Percentiles rank a stretch among this genome's conserved stretches.
Conservation (phyloP, 2,113 vertebrate species). For the Planiliza haematocheilus region DNA sequence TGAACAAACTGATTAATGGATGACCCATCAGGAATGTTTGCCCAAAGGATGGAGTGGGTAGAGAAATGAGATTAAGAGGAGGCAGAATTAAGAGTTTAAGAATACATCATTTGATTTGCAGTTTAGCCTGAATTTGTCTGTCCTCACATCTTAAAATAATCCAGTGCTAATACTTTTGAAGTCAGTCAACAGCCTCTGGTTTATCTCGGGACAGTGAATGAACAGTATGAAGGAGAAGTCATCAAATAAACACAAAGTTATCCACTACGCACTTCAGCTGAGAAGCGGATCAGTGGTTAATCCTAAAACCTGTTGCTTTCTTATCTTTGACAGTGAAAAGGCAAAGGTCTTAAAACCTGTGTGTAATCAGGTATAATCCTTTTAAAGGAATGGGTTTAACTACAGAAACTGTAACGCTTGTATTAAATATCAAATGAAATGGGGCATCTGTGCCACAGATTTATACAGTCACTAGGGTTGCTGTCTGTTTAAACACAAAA, state of each 20-base stretch:
- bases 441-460: conserved; percentile 1
- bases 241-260: conserved; percentile 43
- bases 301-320: conserved; percentile 43
- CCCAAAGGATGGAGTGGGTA: conserved; percentile 55
- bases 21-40: conserved; percentile 64
- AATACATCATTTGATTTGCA: conserved; percentile 20
- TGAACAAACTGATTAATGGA: conserved; percentile 67
- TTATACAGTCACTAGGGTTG: not conserved
- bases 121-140: conserved; percentile 10
- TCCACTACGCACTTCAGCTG: conserved; percentile 19
- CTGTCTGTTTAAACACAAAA: not conserved
- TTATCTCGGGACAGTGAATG: conserved; percentile 7
- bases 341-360: conserved; percentile 48
- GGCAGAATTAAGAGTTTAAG: conserved; percentile 26
- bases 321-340: conserved; percentile 59
- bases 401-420: conserved; percentile 30
- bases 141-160: not conserved
- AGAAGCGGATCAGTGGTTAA: conserved; percentile 53
- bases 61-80: conserved; percentile 42
- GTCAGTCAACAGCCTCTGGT: not conserved
- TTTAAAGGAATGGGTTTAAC: conserved; percentile 37
- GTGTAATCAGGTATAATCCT: conserved; percentile 50
- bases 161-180: not conserved
- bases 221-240: not conserved
- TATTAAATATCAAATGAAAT: conserved; percentile 34